Evolutionary conservation across 1,140 invertebrate genomes (phyloP), one percentile per base, ranked within the genome.

Genomic region (Drosophila littoralis): DNA sequence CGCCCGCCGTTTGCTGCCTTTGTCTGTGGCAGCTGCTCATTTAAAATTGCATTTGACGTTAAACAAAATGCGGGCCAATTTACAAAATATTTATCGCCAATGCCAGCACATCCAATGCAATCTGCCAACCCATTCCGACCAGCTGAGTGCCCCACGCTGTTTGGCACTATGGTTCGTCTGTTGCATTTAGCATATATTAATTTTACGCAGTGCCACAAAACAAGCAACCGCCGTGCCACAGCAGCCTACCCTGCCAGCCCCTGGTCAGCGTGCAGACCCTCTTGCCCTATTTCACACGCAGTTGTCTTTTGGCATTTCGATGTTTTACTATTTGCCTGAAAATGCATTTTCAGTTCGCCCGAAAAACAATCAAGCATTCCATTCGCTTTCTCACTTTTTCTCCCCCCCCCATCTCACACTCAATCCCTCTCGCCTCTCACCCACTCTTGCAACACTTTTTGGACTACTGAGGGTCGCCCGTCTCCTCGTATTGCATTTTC

Each of bases 11-110:
- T 32, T 7, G 7, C 6, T 50, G 48, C 45, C 36, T 51, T 28
- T 38, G 22, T 55, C 13, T 17, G 7, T 65, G 69, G 32, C 59
- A 17, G 58, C 46, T 43, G 54, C 60, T 65, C 42, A 75, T 52
- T 75, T 64, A 42, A 60, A 75, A 75, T 75, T 75, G 67, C 67
- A 64, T 71, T 71, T 65, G 73, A 71, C 54, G 68, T 54, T 54
- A 52, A 71, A 75, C 67, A 71, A 75, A 75, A 75, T 75, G 68
- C 60, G 68, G 68, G 73, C 73, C 68, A 71, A 59, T 75, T 74
- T 75, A 70, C 58, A 75, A 75, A 75, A 59, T 71, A 75, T 71
- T 75, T 75, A 70, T 70, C 58, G 59, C 67, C 58, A 64, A 57
- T 55, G 51, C 43, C 33, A 74, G 54, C 64, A 74, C 60, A 55